A percentile compares a stretch with the other conserved stretches of the same genome.
These are phyloP conservation scores for Aleiodes testaceus DNA, from an alignment of 2,888 invertebrate species.

Conservation along the genomic window DNA sequence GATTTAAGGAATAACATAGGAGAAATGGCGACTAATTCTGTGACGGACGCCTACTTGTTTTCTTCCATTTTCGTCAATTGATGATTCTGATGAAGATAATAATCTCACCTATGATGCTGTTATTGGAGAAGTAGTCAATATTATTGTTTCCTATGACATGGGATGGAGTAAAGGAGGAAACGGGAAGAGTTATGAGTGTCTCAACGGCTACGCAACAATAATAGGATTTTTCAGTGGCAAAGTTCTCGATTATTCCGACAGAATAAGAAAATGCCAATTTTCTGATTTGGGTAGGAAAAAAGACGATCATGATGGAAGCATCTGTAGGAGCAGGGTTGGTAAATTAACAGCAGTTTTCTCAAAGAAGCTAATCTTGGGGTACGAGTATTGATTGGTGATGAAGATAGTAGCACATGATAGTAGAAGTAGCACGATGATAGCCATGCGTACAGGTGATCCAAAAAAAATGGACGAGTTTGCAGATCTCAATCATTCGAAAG, in stretches of 20 bases:
- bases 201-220: neutral
- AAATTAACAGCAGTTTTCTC: neutral
- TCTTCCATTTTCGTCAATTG: too few species aligned
- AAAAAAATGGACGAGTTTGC: neutral
- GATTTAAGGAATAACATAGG: too few species aligned
- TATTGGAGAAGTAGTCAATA: neutral
- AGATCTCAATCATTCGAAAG: neutral
- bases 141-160: neutral
- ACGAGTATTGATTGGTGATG: neutral
- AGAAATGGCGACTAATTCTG: too few species aligned
- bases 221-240: neutral
- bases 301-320: neutral
- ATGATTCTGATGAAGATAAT: too few species aligned
- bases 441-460: neutral
- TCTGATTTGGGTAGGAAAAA: neutral
- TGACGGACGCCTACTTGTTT: too few species aligned
- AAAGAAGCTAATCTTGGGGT: neutral
- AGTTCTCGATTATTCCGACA: neutral
- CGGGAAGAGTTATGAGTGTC: neutral
- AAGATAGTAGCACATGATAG: neutral
- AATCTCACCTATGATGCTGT: neutral
- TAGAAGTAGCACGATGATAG: neutral
- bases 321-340: neutral
- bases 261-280: neutral
- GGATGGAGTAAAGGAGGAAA: neutral